Base-by-base conservation (phyloP, 2,888 invertebrate species). In the Lasioglossum calceatum region DNA sequence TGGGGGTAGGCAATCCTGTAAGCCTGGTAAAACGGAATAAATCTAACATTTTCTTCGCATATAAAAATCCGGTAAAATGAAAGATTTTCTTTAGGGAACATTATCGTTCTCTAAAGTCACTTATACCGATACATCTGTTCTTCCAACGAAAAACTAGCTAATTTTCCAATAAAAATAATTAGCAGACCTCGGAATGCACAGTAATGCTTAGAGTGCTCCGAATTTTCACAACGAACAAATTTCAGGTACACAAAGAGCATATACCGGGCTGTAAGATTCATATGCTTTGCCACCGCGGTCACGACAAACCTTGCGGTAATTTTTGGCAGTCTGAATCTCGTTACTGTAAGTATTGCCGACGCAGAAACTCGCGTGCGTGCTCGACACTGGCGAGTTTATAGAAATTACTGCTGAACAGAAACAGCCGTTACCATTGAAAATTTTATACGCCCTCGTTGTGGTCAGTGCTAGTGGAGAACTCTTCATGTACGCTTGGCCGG, bases 401-500 rank as follows among this genome's bases (percentile, higher is more conserved):
- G 23, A 47, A 47, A 61, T 77, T 47, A 42, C 23, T 19, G 27
- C 12, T 36, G 39, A 42, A 75, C 77, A 93, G 92, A 78, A 89
- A 23, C 91, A 91, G 81, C 87, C 90, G 1, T 7, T 91, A 12
- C 76, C 88, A 0, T 77, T 92, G 8, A 93, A 93, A 76, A 47
- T 82, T 0, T 87, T 90, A 10, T 92, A 89, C 36, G 73, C 80
- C 8, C 77, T 90, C 12, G 90, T 92, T 23, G 89, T 91, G 19
- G 82, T 92, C 27, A 90, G 87, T 19, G 92, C 92, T 4, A 86
- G 87, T n/a, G n/a, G 90, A 10, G 93, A 92, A 74, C 90, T 94
- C 8, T 92, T 93, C 71, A 85, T 92, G 58, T 94, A 92, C 70
- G 88, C 93, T 14, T 93, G 92, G 90, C 91, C 94, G 4, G 93